Conservation (phyloP, 2,888 invertebrate species). For the Sceliomorpha sp. region DNA sequence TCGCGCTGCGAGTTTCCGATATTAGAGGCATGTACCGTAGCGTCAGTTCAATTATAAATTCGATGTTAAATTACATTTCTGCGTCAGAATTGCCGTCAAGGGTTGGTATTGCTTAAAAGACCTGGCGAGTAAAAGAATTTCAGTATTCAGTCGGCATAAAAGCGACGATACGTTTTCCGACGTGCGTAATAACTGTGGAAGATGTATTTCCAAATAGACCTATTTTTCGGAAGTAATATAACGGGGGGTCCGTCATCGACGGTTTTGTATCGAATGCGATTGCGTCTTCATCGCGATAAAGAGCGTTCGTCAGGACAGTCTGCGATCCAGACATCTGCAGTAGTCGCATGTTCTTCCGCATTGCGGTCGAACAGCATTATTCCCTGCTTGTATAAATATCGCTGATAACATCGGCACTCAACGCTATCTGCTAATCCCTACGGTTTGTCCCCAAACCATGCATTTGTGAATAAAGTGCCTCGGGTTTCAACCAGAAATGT, state of each 20-base stretch:
- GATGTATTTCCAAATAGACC: background rate
- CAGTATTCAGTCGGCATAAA: background rate
- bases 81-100: too few relatives aligned
- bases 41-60: too few relatives aligned
- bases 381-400: conserved; percentile 29
- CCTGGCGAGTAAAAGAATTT: too few relatives aligned
- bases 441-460: conserved; percentile 26
- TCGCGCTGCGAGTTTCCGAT: background rate
- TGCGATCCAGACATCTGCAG: conserved; percentile 28
- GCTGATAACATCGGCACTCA: conserved; percentile 53
- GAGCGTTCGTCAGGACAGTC: conserved; percentile 9
- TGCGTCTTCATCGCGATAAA: conserved; percentile 23
- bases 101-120: too few relatives aligned
- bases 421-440: conserved; percentile 52
- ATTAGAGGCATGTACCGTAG: background rate
- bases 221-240: conserved; percentile 6
- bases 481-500: conserved; percentile 32
- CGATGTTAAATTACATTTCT: too few relatives aligned
- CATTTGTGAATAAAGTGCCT: conserved; percentile 38
- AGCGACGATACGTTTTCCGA: background rate
- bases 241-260: conserved; percentile 12
- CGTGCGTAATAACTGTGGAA: background rate
- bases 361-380: conserved; percentile 22
- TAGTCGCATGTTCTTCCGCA: conserved; percentile 32
- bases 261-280: conserved; percentile 9